A percentile compares a stretch with the other conserved stretches of the same genome.
Conservation (phyloP, 2,113 vertebrate genomes). For the Sylvilagus bachmani region DNA sequence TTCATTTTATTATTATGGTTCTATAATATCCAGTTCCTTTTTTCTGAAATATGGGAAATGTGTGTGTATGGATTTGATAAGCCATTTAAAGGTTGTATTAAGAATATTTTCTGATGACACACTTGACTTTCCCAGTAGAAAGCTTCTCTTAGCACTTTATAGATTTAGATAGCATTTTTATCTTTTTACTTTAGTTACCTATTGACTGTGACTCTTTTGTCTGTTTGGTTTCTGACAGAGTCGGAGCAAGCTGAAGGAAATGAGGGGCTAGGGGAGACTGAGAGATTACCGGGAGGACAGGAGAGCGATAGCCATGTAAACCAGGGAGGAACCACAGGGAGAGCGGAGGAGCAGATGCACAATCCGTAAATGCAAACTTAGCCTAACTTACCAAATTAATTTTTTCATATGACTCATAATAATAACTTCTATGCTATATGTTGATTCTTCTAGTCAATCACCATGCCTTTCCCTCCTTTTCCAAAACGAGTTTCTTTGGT, state of each 20-base stretch:
- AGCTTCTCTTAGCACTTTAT: slow-evolving; percentile 45
- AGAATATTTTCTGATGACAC: not conserved
- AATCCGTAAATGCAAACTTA: slow-evolving; percentile 75
- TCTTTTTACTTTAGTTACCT: slow-evolving; percentile 45
- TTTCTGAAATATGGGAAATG: slow-evolving; percentile 23
- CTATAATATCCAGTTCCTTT: slow-evolving; percentile 19
- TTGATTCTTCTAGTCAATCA: slow-evolving; percentile 39
- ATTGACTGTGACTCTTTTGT: slow-evolving; percentile 74
- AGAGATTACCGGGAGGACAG: slow-evolving; percentile 75
- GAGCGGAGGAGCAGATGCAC: slow-evolving; percentile 76
- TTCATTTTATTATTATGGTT: slow-evolving; percentile 54
- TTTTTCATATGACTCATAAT: slow-evolving; percentile 27
- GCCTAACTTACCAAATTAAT: slow-evolving; percentile 56
- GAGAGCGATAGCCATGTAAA: slow-evolving; percentile 74
- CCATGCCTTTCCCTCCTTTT: not conserved
- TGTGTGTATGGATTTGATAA: slow-evolving; percentile 54
- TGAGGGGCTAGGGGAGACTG: slow-evolving; percentile 78
- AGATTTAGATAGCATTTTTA: slow-evolving; percentile 67
- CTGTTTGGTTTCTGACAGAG: slow-evolving; percentile 83
- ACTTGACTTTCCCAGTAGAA: slow-evolving; percentile 23
- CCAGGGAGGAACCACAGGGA: slow-evolving; percentile 74
- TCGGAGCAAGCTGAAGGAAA: slow-evolving; percentile 76
- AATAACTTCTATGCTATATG: slow-evolving; percentile 39
- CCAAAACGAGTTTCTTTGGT: slow-evolving; percentile 37
- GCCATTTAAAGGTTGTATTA: slow-evolving; percentile 50